Evolutionary conservation across 2,113 vertebrate species (phyloP).

Genomic region (Phalacrocorax aristotelis): DNA sequence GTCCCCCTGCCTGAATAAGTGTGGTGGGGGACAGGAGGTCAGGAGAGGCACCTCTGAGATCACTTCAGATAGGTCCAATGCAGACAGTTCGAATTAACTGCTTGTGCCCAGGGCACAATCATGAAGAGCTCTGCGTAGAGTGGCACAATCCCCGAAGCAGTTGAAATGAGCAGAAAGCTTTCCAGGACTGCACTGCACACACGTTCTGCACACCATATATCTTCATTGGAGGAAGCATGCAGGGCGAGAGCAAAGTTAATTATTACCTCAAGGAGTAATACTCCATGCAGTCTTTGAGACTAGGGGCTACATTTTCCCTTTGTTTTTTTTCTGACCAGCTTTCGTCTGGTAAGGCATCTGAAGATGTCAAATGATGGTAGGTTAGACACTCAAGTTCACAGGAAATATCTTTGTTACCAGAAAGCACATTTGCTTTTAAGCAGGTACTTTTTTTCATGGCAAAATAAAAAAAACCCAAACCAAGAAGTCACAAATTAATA

Average conservation of each 20-base stretch:
- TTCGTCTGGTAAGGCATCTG: not conserved
- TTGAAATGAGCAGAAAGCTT: not conserved
- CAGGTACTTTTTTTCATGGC: not conserved
- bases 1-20: not conserved
- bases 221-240: not conserved
- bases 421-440: not conserved
- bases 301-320: not conserved
- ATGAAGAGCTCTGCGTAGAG: not conserved
- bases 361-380: not conserved
- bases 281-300: not conserved
- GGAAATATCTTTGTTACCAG: not conserved
- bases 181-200: not conserved
- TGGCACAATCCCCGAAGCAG: accelerated
- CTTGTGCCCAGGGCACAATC: not conserved
- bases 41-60: not conserved
- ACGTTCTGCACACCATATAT: not conserved
- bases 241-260: not conserved
- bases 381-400: not conserved
- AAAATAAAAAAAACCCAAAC: not conserved
- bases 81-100: not conserved
- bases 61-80: not conserved
- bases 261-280: not conserved
- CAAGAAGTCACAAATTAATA: not conserved
- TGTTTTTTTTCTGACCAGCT: not conserved
- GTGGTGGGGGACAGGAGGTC: not conserved